Evolutionary conservation across 2,113 vertebrate genomes (phyloP).

Genomic region (Picathartes gymnocephalus): DNA sequence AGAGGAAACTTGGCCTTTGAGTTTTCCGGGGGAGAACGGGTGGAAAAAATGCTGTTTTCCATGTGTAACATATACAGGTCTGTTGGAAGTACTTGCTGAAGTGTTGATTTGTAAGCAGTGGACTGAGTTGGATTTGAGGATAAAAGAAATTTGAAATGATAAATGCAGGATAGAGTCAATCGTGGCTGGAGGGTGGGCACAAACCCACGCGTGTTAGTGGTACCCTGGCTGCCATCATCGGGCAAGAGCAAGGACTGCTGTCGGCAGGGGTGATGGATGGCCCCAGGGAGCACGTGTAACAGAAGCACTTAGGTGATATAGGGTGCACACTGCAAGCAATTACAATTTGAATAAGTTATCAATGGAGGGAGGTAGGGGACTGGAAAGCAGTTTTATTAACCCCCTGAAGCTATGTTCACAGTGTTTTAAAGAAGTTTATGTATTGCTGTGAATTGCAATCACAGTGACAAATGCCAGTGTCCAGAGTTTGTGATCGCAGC

Average conservation of each 20-base stretch:
- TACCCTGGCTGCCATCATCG: background rate
- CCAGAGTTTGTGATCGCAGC: constrained; percentile 41
- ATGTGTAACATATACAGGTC: background rate
- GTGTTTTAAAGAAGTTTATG: constrained; percentile 59
- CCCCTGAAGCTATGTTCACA: constrained; percentile 59
- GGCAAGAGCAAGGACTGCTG: background rate
- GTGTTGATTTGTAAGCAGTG: background rate
- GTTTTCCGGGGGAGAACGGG: background rate
- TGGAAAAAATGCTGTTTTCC: background rate
- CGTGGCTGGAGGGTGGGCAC: background rate
- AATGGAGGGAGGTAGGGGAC: constrained; percentile 34
- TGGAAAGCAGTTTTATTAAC: constrained; percentile 70
- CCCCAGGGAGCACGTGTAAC: background rate
- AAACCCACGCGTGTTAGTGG: background rate
- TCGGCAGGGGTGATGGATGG: constrained; percentile 41
- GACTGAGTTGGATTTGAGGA: background rate
- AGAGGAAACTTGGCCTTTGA: background rate
- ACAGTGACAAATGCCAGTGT: constrained; percentile 9
- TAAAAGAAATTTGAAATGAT: background rate
- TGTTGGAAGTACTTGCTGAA: background rate
- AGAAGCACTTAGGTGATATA: constrained; percentile 54
- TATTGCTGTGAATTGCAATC: constrained; percentile 61
- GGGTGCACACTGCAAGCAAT: constrained; percentile 57
- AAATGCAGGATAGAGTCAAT: background rate
- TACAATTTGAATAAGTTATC: constrained; percentile 73